A percentile compares a stretch with the other conserved stretches of the same genome.
These are phyloP conservation scores for Diadema setosum DNA, from an alignment of 35 echinoderm and acorn worm genomes.

Conservation along the genomic window DNA sequence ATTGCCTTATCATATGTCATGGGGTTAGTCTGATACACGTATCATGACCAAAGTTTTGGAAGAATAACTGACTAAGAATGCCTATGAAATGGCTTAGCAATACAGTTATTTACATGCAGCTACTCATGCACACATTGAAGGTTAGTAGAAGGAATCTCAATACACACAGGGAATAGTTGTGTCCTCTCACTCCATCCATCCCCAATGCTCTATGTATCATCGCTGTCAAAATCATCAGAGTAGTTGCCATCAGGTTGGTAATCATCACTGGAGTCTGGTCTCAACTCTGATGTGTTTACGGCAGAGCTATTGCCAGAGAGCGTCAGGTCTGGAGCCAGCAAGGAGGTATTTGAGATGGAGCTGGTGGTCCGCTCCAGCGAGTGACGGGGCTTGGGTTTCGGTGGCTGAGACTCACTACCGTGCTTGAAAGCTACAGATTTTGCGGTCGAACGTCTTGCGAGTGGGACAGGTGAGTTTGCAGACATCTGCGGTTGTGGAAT, in stretches of 20 bases:
- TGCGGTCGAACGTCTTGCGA: neutral
- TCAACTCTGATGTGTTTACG: neutral
- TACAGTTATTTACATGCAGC: too few relatives aligned
- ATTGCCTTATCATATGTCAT: too few relatives aligned
- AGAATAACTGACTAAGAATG: too few relatives aligned
- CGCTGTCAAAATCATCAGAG: constrained; percentile 51
- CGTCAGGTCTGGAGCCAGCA: neutral
- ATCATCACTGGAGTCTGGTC: neutral
- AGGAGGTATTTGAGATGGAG: constrained; percentile 4
- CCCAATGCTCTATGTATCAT: constrained; percentile 40
- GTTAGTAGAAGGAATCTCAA: too few relatives aligned
- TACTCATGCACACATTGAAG: too few relatives aligned
- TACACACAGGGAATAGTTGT: too few relatives aligned
- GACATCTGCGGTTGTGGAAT: constrained; percentile 49
- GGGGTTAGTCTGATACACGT: too few relatives aligned
- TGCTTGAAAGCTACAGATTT: neutral
- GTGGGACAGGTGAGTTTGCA: constrained; percentile 30
- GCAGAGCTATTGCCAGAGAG: neutral
- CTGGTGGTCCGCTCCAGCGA: neutral
- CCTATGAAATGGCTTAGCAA: too few relatives aligned
- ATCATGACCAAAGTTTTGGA: too few relatives aligned
- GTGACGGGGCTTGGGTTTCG: constrained; percentile 40
- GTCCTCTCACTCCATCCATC: constrained; percentile 81
- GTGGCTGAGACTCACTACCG: too few relatives aligned
- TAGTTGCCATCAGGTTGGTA: neutral